A percentile compares a stretch with the other conserved stretches of the same genome.
phyloP scores from a whole-genome alignment of 2,797 vertebrate species.

The Crax fasciolata region DNA sequence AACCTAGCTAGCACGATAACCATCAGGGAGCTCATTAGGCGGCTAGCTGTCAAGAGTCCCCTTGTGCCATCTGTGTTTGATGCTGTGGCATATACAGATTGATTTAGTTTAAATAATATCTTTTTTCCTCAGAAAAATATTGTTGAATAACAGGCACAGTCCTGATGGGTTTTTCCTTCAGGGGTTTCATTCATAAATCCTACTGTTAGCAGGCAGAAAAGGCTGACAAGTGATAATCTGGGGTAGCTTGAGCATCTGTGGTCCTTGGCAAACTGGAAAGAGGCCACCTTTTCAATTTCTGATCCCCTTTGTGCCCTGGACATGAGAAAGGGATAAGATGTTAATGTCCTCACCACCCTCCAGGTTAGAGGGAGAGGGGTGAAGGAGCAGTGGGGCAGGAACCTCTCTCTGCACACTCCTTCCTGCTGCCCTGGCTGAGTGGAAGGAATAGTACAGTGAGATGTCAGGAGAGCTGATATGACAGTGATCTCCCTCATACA shows the following conservation, averaged over 20 bases:
- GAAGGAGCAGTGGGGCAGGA: rapidly evolving
- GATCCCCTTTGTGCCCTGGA: neutral
- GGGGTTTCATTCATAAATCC: neutral
- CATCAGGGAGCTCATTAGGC: neutral
- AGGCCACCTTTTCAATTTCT: neutral
- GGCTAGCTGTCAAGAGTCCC: neutral
- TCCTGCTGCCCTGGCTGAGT: rapidly evolving
- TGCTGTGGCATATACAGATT: neutral
- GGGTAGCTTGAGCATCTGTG: neutral
- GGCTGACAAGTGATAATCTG: neutral
- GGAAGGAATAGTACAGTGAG: neutral
- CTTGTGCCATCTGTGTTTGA: neutral
- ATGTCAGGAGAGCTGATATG: rapidly evolving
- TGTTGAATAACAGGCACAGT: neutral
- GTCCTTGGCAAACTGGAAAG: neutral
- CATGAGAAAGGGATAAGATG: neutral
- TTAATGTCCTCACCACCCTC: neutral
- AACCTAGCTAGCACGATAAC: neutral
- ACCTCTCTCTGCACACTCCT: neutral
- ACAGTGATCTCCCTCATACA: neutral
- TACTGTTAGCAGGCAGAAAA: neutral
- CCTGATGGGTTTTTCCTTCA: neutral
- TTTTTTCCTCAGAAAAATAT: neutral
- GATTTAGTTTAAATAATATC: neutral
- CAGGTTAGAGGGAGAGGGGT: neutral